Conservation (phyloP, 2,888 invertebrate species). For the Ptilodon capucinus region DNA sequence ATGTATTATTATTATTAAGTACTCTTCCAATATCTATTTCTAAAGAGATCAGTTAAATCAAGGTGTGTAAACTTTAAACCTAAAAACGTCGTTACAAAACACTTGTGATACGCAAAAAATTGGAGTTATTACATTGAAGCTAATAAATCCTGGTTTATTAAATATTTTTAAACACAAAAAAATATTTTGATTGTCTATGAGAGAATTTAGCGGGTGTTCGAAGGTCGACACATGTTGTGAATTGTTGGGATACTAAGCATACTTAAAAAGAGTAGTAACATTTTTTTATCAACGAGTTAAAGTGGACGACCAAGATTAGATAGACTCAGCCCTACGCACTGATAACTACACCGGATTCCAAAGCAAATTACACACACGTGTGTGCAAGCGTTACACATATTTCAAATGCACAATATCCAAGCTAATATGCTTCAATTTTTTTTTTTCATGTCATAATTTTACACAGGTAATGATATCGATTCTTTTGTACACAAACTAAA, state of each 20-base stretch:
- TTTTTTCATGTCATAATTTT: background rate
- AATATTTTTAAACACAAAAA: too few relatives aligned
- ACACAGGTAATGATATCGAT: too few relatives aligned
- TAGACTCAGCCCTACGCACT: constrained; percentile 66
- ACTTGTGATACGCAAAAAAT: too few relatives aligned
- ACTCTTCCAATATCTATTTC: too few relatives aligned
- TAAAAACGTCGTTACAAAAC: too few relatives aligned
- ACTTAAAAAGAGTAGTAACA: constrained; percentile 48
- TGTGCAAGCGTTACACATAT: constrained; percentile 8
- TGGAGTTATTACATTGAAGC: too few relatives aligned
- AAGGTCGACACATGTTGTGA: constrained; percentile 19
- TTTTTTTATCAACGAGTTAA: constrained; percentile 60
- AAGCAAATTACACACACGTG: constrained; percentile 50
- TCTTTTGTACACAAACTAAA: too few relatives aligned
- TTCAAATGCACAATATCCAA: background rate
- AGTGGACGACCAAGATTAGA: constrained; percentile 71
- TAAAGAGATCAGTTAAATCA: too few relatives aligned
- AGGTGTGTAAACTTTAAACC: too few relatives aligned
- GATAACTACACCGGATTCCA: constrained; percentile 68
- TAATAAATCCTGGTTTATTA: too few relatives aligned
- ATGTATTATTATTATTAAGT: too few relatives aligned
- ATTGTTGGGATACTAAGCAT: constrained; percentile 44
- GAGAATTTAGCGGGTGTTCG: constrained; percentile 8
- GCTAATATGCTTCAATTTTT: background rate
- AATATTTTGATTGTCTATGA: background rate